phyloP scores from a whole-genome alignment of 2,888 invertebrate genomes.

The Mantis religiosa region DNA sequence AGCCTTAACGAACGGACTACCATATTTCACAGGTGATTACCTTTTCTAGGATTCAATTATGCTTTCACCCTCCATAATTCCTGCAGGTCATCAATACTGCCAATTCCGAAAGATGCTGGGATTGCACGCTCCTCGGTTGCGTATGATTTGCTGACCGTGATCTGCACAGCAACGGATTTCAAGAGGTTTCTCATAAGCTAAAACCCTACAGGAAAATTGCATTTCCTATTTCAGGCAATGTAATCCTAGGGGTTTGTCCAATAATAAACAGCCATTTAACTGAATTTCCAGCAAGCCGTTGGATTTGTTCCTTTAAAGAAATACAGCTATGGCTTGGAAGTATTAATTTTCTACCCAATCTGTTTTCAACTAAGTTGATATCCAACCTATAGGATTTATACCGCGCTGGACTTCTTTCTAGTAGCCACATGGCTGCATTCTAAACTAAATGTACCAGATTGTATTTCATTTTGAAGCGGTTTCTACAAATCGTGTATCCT shows the following conservation, averaged over 20 bases:
- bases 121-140: neutral
- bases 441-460: no score
- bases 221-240: neutral
- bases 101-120: neutral
- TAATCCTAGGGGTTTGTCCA: neutral
- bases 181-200: neutral
- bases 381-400: no score
- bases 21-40: neutral
- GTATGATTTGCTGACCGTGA: neutral
- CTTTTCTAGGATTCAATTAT: neutral
- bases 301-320: no score
- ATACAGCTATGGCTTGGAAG: no score
- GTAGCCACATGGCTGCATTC: no score
- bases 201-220: neutral
- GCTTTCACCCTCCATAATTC: neutral
- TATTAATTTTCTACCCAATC: no score
- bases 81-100: neutral
- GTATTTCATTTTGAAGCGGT: no score
- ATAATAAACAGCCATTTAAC: neutral
- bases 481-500: no score
- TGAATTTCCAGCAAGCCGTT: no score
- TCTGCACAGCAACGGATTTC: neutral
- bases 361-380: no score
- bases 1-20: neutral
- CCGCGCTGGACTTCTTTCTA: no score